Evolutionary conservation across 2,888 invertebrate genomes (phyloP).

Genomic region (Metallyticus violacea): DNA sequence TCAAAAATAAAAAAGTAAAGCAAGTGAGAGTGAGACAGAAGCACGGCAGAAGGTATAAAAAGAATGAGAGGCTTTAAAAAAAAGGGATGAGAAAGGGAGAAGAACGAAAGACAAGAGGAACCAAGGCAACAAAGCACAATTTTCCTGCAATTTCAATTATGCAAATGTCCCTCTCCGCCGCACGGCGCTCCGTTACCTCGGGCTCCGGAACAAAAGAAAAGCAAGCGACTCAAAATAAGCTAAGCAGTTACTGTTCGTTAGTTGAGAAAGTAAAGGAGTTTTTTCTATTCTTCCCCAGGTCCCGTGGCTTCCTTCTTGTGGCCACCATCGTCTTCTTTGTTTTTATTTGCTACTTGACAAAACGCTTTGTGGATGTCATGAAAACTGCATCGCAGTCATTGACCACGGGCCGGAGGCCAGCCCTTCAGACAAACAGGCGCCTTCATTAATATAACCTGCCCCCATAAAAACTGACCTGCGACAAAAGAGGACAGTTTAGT

Average conservation of each 20-base stretch:
- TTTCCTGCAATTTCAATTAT: constrained; percentile 35
- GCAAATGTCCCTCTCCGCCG: constrained; percentile 30
- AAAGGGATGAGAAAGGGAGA: not conserved
- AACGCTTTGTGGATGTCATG: not conserved
- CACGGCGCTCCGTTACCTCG: constrained; percentile 15
- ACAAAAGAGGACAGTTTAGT: not conserved
- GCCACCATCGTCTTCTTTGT: not conserved
- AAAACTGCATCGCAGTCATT: too few relatives aligned
- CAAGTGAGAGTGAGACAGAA: not conserved
- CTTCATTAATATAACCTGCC: not conserved
- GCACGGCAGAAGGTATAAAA: not conserved
- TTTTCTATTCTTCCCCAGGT: not conserved
- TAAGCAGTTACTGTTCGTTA: constrained; percentile 14
- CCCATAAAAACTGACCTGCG: not conserved
- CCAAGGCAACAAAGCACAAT: constrained; percentile 23
- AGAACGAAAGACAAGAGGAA: not conserved
- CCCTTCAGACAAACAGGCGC: not conserved
- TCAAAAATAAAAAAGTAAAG: not conserved
- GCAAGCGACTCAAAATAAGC: constrained; percentile 8
- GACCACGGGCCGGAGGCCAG: not conserved
- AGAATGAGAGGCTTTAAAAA: constrained; percentile 24
- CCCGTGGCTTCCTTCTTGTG: not conserved
- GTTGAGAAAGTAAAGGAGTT: not conserved
- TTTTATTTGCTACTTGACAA: not conserved
- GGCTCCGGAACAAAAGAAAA: constrained; percentile 22